Evolutionary conservation across 2,113 vertebrate species (phyloP), one percentile per base, ranked within the genome.

Genomic region (Pollimyrus isidori): DNA sequence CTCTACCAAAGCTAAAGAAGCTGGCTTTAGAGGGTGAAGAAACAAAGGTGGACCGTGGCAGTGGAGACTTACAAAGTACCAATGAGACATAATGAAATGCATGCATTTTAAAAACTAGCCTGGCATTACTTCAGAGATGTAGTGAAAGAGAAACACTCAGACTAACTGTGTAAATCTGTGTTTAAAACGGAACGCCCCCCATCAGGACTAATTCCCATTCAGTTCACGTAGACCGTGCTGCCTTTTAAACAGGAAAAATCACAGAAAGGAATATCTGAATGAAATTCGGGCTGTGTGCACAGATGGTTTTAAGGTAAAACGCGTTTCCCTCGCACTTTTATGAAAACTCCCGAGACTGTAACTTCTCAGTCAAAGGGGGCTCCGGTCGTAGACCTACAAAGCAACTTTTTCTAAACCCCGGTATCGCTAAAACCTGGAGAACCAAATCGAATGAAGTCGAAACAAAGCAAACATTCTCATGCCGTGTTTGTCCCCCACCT

Each of bases 181-280:
- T 69, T 69, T 69, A 69, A 69, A 26, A 69, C n/a, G n/a, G 62
- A 69, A 30, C 73, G 35, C 86, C 90, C 91, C 91, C 90, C 90
- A 87, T 21, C 49, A 56, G 35, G 30, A 46, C n/a, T 88, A 48
- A 88, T 90, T 88, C 19, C 86, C 86, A 92, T 92, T 93, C 90
- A 91, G 52, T 91, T 91, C 91, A 91, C 88, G 89, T 88, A 89
- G 89, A 85, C 87, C 82, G 62, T 88, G 80, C 90, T 46, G 84
- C 62, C 80, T 73, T 45, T 82, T 19, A 45, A 82, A 82, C 30
- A 82, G 19, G 17, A 42, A 82, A 19, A 69, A 69, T 30, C 62
- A 26, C n/a, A 30, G 23, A 84, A 84, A 84, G 45, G 7, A 48
- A 84, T 42, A 80, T 80, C 35, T 19, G 73, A 15, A 80, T 80